Evolutionary conservation across 2,888 invertebrate genomes (phyloP).

Genomic region (Aleiodes leptofemur): DNA sequence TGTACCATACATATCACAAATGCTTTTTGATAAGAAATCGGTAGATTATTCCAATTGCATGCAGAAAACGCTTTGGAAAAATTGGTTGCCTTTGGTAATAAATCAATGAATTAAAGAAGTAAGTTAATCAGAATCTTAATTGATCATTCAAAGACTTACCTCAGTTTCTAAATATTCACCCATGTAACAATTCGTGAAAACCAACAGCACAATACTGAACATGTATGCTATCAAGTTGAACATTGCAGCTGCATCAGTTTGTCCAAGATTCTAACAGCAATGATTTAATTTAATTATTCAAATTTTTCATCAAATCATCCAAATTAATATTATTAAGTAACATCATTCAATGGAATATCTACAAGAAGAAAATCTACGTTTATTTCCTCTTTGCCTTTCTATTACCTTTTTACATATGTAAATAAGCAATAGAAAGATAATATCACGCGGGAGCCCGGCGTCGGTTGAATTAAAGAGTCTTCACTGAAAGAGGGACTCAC

Average conservation of each 20-base stretch:
- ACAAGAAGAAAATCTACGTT: too few species aligned
- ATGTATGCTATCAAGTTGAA: background rate
- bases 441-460: too few species aligned
- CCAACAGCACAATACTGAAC: background rate
- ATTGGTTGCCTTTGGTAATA: constrained; percentile 40
- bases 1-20: constrained; percentile 46
- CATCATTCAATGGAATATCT: too few species aligned
- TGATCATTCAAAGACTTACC: background rate
- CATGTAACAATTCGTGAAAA: constrained; percentile 17
- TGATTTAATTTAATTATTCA: too few species aligned
- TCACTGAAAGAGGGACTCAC: background rate
- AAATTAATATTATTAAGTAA: too few species aligned
- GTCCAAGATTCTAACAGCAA: too few species aligned
- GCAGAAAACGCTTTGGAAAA: constrained; percentile 42
- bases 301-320: too few species aligned
- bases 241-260: background rate
- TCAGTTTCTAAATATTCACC: constrained; percentile 28
- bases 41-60: constrained; percentile 43
- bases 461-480: too few species aligned
- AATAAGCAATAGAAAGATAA: too few species aligned
- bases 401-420: too few species aligned
- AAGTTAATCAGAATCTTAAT: background rate
- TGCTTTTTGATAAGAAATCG: constrained; percentile 26
- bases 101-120: background rate
- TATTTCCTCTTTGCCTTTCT: too few species aligned